Conservation (phyloP, 2,797 vertebrate species). For the Pangasius krempfi region DNA sequence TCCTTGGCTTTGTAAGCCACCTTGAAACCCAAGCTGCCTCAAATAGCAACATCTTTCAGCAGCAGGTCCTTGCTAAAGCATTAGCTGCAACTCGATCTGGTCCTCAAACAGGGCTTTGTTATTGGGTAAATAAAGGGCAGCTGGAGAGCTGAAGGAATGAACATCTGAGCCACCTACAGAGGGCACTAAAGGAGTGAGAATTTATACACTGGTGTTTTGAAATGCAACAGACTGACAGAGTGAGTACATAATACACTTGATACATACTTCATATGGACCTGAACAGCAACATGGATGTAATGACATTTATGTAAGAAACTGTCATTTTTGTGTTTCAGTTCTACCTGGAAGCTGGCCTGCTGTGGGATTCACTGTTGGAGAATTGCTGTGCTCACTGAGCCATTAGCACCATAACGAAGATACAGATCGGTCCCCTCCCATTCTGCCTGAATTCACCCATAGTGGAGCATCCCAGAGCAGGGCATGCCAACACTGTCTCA, state of each 20-base stretch:
- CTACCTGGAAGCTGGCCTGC: not conserved
- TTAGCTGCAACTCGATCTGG: constrained; percentile 62
- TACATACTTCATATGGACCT: not conserved
- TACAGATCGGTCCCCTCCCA: constrained; percentile 47
- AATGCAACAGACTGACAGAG: constrained; percentile 8
- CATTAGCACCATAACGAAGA: constrained; percentile 51
- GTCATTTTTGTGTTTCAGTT: not conserved
- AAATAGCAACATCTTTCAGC: constrained; percentile 64
- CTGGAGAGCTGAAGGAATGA: constrained; percentile 35
- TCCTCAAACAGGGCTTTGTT: constrained; percentile 59
- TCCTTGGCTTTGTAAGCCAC: constrained; percentile 61
- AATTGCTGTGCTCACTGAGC: constrained; percentile 37
- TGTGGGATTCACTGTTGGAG: not conserved
- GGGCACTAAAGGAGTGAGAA: constrained; percentile 56
- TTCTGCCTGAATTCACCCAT: constrained; percentile 40
- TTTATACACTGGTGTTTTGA: constrained; percentile 19
- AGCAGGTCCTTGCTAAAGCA: constrained; percentile 62
- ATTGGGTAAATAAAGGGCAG: constrained; percentile 60
- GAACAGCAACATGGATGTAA: constrained; percentile 2
- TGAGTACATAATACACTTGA: constrained; percentile 1
- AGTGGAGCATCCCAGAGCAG: constrained; percentile 32
- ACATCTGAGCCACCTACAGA: constrained; percentile 46
- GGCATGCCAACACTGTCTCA: constrained; percentile 29
- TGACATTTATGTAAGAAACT: constrained; percentile 2
- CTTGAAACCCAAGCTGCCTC: constrained; percentile 63